Evolutionary conservation across 2,888 invertebrate species (phyloP).

Genomic region (Matsumyia berberina): DNA sequence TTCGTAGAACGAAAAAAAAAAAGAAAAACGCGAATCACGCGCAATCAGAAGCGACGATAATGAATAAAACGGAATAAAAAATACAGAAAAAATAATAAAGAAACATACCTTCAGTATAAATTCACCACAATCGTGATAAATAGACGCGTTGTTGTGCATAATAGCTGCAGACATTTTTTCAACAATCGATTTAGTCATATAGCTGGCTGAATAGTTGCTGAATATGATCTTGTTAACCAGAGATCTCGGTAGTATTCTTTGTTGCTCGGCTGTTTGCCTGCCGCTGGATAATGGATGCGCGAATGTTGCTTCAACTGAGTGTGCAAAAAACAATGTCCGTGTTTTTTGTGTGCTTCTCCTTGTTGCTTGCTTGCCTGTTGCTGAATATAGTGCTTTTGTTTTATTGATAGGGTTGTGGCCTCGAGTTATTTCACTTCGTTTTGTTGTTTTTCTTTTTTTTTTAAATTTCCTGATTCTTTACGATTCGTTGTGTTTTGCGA

Average conservation of each 20-base stretch:
- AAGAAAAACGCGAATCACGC: slow-evolving; percentile 58
- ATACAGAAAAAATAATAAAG: slow-evolving; percentile 27
- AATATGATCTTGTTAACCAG: slow-evolving; percentile 29
- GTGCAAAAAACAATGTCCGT: slow-evolving; percentile 30
- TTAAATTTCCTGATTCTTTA: slow-evolving; percentile 55
- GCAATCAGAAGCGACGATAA: slow-evolving; percentile 48
- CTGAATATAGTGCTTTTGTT: slow-evolving; percentile 45
- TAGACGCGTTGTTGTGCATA: slow-evolving; percentile 75
- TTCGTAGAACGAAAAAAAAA: slow-evolving; percentile 45
- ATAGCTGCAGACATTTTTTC: slow-evolving; percentile 76
- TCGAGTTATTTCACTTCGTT: slow-evolving; percentile 64
- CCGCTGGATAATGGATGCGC: slow-evolving; percentile 28
- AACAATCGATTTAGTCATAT: slow-evolving; percentile 71
- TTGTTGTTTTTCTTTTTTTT: slow-evolving; percentile 40
- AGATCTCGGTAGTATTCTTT: slow-evolving; percentile 36
- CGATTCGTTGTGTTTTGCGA: slow-evolving; percentile 37
- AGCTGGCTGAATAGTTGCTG: slow-evolving; percentile 66
- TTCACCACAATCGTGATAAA: slow-evolving; percentile 76
- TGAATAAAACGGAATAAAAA: slow-evolving; percentile 43
- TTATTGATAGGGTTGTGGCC: slow-evolving; percentile 64
- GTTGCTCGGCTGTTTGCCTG: not conserved
- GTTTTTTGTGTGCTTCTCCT: slow-evolving; percentile 7
- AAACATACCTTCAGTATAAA: slow-evolving; percentile 71
- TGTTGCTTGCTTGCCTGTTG: slow-evolving; percentile 38
- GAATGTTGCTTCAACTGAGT: slow-evolving; percentile 8